Base-by-base conservation (phyloP, 64 coral and sea anemone genomes). In the Porites australiensis region DNA sequence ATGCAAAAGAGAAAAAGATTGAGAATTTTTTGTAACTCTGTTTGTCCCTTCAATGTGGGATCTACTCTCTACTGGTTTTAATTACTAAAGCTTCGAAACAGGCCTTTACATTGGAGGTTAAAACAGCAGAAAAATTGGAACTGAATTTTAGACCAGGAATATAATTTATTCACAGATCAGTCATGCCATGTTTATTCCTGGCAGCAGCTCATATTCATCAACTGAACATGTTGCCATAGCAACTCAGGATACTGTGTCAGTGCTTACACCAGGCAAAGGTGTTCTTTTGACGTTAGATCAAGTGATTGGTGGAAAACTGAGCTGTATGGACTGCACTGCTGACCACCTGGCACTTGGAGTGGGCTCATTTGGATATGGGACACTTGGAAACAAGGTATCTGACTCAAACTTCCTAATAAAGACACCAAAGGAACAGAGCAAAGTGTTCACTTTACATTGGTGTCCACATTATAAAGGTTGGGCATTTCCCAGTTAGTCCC, bases 351-450 rank as follows among this genome's bases (percentile, higher is more conserved):
- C 90, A 83, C 75, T 93, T 74, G 94, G 93, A 8, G 77, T 93
- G n/a, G 94, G 89, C 21, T 86, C 94, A 55, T 96, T 93, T 96
- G 94, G 94, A 44, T 98, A 89, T 88, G 94, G 94, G 52, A 71
- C 90, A 58, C 83, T 97, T 77, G 95, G 92, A 57, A 97, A 97
- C 93, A 98, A 79, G 45, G 96, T 98, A 27, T 72, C 53, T 13
- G 8, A 73, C 4, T 22, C 27, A 37, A 37, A 37, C 27, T 37
- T 37, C 27, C 0, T 37, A 37, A 37, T 37, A 37, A 37, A 37
- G 27, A 37, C 27, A 37, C 27, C 27, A 37, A 37, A 37, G 27
- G 27, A 37, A 37, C 27, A 37, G 27, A 37, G 27, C 27, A 37
- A 37, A 37, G 27, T 37, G 27, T 1, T 1, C 1, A 37, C 27